Conservation (phyloP, 2,113 vertebrate species). For the Leucopsar rothschildi region DNA sequence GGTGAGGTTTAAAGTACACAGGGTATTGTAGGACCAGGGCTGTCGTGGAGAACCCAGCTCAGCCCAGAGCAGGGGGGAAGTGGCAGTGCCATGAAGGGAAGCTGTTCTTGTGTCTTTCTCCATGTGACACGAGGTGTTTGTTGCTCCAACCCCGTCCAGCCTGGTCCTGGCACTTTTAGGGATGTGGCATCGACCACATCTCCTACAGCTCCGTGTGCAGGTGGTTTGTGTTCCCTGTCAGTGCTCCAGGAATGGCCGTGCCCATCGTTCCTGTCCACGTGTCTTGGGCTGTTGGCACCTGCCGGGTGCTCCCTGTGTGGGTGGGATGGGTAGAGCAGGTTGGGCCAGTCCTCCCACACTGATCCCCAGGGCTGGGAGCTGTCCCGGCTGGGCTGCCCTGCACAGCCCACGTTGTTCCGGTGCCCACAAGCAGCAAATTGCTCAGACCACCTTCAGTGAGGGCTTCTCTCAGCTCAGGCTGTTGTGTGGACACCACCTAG, state of each 20-base stretch:
- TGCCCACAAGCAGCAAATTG: not conserved
- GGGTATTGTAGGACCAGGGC: accelerated
- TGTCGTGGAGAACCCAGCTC: too few relatives aligned
- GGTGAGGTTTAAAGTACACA: accelerated
- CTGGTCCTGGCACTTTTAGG: not conserved
- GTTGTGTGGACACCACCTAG: not conserved
- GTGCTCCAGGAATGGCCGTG: accelerated
- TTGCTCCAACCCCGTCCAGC: not conserved
- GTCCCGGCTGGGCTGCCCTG: not conserved
- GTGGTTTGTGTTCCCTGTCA: accelerated
- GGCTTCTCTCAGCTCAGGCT: not conserved
- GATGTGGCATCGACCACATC: accelerated
- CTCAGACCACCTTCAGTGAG: not conserved
- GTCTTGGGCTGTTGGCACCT: not conserved
- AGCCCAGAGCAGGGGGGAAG: not conserved
- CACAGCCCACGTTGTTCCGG: not conserved
- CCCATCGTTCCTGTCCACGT: not conserved
- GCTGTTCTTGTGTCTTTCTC: accelerated
- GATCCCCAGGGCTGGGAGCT: not conserved
- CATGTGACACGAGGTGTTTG: accelerated
- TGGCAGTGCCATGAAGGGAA: not conserved
- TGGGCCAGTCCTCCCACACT: not conserved
- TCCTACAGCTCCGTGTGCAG: accelerated
- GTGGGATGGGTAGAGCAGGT: not conserved
- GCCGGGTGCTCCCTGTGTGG: not conserved